Evolutionary conservation across 2,888 invertebrate genomes (phyloP).

Genomic region (Acleris literana): DNA sequence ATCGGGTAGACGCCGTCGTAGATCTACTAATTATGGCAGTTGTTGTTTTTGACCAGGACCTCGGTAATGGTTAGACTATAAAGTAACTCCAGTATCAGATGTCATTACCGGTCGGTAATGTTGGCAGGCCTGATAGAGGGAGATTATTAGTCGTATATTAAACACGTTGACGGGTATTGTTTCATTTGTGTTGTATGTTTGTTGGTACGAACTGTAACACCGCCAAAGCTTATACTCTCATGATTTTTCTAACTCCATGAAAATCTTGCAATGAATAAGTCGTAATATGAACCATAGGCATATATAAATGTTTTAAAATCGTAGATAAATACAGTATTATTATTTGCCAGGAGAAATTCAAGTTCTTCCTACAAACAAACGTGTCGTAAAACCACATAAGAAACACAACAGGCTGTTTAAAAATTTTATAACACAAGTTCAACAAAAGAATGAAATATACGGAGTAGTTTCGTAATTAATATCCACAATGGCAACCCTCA

Average conservation of each 20-base stretch:
- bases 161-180: not conserved
- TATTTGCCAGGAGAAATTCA: too few species aligned
- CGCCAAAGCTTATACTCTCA: too few species aligned
- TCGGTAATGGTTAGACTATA: constrained; percentile 44
- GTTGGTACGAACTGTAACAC: too few species aligned
- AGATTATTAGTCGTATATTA: constrained; percentile 16
- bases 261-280: too few species aligned
- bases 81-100: constrained; percentile 51
- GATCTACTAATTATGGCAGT: constrained; percentile 58
- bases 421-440: constrained; percentile 48
- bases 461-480: constrained; percentile 68
- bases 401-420: constrained; percentile 18
- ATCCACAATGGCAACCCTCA: constrained; percentile 57
- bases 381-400: not conserved
- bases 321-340: too few species aligned
- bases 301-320: too few species aligned
- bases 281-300: too few species aligned
- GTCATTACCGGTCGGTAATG: constrained; percentile 43
- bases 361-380: not conserved
- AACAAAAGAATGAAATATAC: constrained; percentile 60
- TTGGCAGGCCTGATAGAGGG: constrained; percentile 18
- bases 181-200: not conserved
- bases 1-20: constrained; percentile 55
- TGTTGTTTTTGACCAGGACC: constrained; percentile 47
- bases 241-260: too few species aligned